These are phyloP conservation scores for Acyrthosiphon pisum DNA, from an alignment of 1,140 invertebrate species.

Conservation along the genomic window DNA sequence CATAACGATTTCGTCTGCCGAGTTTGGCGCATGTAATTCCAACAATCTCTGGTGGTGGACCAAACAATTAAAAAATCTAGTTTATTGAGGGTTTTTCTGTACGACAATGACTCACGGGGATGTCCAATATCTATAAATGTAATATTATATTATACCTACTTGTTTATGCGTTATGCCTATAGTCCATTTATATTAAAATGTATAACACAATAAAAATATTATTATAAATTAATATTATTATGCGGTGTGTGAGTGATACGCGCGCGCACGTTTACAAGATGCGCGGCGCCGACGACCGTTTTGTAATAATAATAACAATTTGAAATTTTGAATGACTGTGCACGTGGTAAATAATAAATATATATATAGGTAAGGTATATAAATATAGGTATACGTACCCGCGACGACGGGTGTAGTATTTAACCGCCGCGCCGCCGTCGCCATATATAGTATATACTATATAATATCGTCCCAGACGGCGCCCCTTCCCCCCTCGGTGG, in stretches of 20 bases:
- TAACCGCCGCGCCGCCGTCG: neutral
- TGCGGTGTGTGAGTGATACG: neutral
- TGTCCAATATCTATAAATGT: no score
- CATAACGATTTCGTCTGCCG: no score
- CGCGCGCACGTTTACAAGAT: neutral
- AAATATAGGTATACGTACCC: no score
- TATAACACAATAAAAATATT: neutral
- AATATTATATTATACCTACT: neutral
- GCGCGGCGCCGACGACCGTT: neutral
- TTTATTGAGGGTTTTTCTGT: no score
- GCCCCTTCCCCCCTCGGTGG: conserved; percentile 34
- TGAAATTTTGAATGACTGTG: conserved; percentile 27
- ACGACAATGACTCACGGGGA: no score
- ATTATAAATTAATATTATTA: neutral
- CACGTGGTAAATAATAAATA: neutral
- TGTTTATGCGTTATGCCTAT: neutral
- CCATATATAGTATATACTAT: neutral
- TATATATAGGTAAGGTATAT: neutral
- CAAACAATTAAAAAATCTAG: no score
- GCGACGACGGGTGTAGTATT: neutral
- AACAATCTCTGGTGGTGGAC: no score
- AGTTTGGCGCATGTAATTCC: no score
- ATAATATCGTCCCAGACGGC: conserved; percentile 22
- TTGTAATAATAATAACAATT: conserved; percentile 19
- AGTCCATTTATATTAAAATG: neutral